Evolutionary conservation across 2,797 vertebrate genomes (phyloP).

Genomic region (Sarcophilus harrisii): DNA sequence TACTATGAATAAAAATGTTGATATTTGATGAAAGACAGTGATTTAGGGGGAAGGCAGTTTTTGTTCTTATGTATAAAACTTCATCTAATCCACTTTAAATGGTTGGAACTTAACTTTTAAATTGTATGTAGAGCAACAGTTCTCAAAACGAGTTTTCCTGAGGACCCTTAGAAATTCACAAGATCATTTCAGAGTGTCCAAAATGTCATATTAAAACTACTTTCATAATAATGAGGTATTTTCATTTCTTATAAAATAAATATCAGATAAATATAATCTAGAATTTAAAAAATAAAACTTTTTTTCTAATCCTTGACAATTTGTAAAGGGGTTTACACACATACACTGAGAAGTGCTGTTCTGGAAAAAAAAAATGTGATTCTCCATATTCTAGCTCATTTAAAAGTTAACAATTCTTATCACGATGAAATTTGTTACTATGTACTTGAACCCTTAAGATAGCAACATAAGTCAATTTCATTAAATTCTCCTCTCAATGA

Average conservation of each 20-base stretch:
- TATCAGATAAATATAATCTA: background rate
- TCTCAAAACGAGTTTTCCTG: background rate
- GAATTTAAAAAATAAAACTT: background rate
- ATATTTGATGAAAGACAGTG: background rate
- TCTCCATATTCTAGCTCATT: background rate
- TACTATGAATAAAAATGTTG: background rate
- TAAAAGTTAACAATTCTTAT: background rate
- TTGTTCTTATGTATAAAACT: background rate
- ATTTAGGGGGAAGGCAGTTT: background rate
- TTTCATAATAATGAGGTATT: background rate
- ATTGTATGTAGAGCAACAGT: background rate
- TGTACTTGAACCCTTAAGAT: background rate
- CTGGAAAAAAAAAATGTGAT: background rate
- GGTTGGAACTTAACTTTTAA: background rate
- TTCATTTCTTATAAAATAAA: background rate
- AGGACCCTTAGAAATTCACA: background rate
- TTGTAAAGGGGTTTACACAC: background rate
- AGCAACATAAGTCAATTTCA: background rate
- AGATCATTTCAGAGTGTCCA: background rate
- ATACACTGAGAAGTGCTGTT: background rate
- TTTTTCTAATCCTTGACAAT: background rate
- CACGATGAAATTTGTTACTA: background rate
- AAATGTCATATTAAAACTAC: background rate
- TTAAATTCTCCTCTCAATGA: background rate
- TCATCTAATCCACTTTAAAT: background rate